phyloP scores from a whole-genome alignment of 1,140 invertebrate species.

The Anoplophora glabripennis region DNA sequence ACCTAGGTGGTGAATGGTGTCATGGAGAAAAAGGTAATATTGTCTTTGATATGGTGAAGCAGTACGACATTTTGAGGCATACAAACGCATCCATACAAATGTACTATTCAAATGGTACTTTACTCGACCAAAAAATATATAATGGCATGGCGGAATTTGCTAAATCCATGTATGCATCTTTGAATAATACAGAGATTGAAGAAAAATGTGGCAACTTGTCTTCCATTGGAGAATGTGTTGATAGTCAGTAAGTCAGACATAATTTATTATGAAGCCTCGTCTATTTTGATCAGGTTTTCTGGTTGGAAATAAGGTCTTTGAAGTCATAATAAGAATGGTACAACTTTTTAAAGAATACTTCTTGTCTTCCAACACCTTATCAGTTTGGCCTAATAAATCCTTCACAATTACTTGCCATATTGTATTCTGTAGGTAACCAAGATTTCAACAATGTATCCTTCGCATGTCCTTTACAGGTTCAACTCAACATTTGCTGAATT shows the following conservation, averaged over 20 bases:
- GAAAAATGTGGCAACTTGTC: not conserved
- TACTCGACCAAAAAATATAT: not conserved
- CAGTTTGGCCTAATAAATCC: no score
- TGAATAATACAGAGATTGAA: not conserved
- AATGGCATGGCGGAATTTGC: not conserved
- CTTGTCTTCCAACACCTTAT: no score
- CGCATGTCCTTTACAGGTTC: not conserved
- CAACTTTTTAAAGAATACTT: no score
- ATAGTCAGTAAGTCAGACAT: not conserved
- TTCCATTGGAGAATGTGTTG: not conserved
- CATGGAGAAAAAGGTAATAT: constrained; percentile 72
- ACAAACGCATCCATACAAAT: constrained; percentile 30
- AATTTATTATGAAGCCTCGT: no score
- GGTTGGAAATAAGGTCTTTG: no score
- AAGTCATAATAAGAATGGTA: no score
- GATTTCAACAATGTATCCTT: no score
- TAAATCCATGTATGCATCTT: not conserved
- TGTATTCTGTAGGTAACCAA: no score
- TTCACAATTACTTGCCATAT: no score
- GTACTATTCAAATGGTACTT: no score
- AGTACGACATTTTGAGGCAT: constrained; percentile 52
- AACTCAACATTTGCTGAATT: not conserved
- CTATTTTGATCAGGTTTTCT: no score
- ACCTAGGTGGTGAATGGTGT: constrained; percentile 82
- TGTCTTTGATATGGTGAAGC: constrained; percentile 54